These are phyloP conservation scores for Selenia dentaria DNA, from an alignment of 2,888 invertebrate genomes.

Conservation along the genomic window DNA sequence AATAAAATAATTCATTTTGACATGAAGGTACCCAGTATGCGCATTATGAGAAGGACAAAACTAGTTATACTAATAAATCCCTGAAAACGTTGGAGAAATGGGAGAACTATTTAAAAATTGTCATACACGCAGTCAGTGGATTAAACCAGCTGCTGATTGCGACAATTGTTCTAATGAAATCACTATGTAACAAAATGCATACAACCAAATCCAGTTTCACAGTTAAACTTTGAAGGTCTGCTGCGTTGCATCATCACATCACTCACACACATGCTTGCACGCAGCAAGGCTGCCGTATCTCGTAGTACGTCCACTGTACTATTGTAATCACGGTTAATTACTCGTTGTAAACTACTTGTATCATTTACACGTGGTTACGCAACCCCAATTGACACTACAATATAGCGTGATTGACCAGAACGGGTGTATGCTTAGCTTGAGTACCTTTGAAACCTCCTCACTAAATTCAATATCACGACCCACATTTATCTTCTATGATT, in stretches of 20 bases:
- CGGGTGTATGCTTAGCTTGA: not conserved
- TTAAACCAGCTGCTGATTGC: no score
- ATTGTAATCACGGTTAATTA: slow-evolving; percentile 12
- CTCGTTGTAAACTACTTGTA: slow-evolving; percentile 14
- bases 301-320: not conserved
- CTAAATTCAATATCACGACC: slow-evolving; percentile 6
- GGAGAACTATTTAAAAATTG: no score
- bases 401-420: slow-evolving; percentile 33
- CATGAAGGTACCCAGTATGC: no score
- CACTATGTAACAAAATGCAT: no score
- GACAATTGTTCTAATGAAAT: no score
- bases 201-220: no score
- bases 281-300: no score
- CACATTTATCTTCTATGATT: slow-evolving; percentile 5
- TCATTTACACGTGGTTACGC: slow-evolving; percentile 22
- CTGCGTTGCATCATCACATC: slow-evolving; percentile 7
- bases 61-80: no score
- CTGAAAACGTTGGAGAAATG: no score
- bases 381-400: slow-evolving; percentile 26
- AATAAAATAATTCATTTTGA: no score
- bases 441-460: slow-evolving; percentile 2
- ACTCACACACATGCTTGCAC: not conserved
- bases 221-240: not conserved
- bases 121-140: no score
- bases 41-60: no score